phyloP scores from a whole-genome alignment of 1,140 invertebrate genomes.

The Vanessa atalanta region DNA sequence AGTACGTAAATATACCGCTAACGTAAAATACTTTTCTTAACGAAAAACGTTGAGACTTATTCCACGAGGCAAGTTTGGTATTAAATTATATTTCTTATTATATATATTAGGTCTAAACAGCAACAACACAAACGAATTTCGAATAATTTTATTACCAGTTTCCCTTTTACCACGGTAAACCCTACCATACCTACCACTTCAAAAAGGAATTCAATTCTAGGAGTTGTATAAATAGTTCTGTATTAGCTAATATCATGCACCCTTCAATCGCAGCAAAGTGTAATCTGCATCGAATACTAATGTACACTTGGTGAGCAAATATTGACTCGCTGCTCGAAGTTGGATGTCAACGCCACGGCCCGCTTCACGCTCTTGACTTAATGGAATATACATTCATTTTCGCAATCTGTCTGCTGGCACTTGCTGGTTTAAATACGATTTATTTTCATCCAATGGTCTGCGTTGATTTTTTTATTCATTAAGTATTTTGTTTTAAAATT shows the following conservation, averaged over 20 bases:
- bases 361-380: conserved; percentile 63
- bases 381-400: conserved; percentile 66
- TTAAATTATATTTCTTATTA: background rate
- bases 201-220: background rate
- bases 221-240: conserved; percentile 1
- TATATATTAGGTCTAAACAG: background rate
- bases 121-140: background rate
- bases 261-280: conserved; percentile 59
- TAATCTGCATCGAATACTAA: conserved; percentile 70
- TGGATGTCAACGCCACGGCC: conserved; percentile 65
- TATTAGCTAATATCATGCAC: conserved; percentile 60
- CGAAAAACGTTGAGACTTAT: too few species aligned
- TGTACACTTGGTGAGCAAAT: conserved; percentile 67
- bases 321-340: conserved; percentile 67
- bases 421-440: conserved; percentile 4
- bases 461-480: too few species aligned
- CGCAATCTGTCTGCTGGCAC: conserved; percentile 15
- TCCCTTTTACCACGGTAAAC: background rate
- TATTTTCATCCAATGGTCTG: background rate
- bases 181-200: background rate
- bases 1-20: too few species aligned
- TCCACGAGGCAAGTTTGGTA: too few species aligned
- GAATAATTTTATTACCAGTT: background rate
- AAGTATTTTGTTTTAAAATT: too few species aligned
- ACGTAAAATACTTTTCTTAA: too few species aligned